Base-by-base conservation (phyloP, 1,140 invertebrate genomes). In the Lepidurus couesii region DNA sequence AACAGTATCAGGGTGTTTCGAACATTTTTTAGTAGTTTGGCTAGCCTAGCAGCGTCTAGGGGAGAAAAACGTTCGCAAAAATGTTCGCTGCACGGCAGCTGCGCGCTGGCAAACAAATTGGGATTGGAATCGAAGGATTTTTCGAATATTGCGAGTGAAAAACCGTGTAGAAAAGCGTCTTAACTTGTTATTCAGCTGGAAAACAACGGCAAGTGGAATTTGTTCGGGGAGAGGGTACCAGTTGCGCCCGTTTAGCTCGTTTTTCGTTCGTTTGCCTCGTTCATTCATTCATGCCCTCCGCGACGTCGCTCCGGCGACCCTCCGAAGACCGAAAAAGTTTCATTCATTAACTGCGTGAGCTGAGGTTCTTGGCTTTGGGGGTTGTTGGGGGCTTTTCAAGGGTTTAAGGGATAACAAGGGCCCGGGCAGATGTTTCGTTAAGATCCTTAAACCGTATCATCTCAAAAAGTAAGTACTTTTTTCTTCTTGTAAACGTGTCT, bases 161-260 rank as follows among this genome's bases (percentile, higher is more conserved):
- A 34, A 0, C 34, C 0, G 1, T 34, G 3, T 4, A 3, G 34
- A 34, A 34, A 34, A 34, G 34, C 34, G 34, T 34, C 34, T 34
- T 34, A 34, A 34, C 34, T 34, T 34, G 34, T 1, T 34, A 34
- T 34, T 34, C 34, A 34, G 34, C 16, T 65, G 16, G 53, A 65
- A 65, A 21, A 21, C 8, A 65, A 16, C 16, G 53, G 53, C 21
- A n/a, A 65, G 4, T 65, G n/a, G 53, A 65, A 21, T 65, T 13
- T 21, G 53, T 13, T 65, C 47, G 13, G 47, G 47, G 47, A 65
- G 47, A 65, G 47, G 53, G 53, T 21, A 65, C 53, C 53, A 65
- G 53, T 65, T 65, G 53, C n/a, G 13, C 53, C 53, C 53, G 53
- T 65, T 65, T 65, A 65, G 53, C 53, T 65, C 53, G 53, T 65